phyloP scores from a whole-genome alignment of 30 jellyfish, hydroid and myxozoan genomes.

The Sanderia malayensis region DNA sequence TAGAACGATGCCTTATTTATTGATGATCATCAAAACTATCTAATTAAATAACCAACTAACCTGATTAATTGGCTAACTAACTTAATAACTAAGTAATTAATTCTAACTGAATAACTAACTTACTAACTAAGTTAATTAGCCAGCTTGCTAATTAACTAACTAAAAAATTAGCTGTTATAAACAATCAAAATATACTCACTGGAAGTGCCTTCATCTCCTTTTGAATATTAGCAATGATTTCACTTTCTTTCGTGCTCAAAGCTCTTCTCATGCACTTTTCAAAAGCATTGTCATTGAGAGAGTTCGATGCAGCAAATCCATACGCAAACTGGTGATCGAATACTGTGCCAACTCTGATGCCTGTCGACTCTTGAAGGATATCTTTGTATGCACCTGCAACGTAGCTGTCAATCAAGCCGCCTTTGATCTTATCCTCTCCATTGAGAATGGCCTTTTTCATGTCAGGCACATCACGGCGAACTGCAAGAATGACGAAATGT shows the following conservation, averaged over 20 bases:
- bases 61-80: no score
- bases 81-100: no score
- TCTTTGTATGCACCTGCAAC: conserved; percentile 85
- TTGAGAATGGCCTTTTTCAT: conserved; percentile 57
- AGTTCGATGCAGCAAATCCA: conserved; percentile 79
- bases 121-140: no score
- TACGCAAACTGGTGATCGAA: conserved; percentile 96
- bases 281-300: conserved; percentile 62
- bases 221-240: conserved; percentile 71
- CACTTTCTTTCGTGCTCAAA: conserved; percentile 88
- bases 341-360: conserved; percentile 82
- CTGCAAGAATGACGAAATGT: no score
- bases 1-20: no score
- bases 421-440: conserved; percentile 54
- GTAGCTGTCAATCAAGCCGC: conserved; percentile 98
- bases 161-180: no score
- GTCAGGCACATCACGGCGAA: conserved; percentile 46
- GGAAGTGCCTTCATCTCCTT: conserved; percentile 84
- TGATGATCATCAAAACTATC: no score
- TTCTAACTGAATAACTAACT: no score
- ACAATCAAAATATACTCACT: conserved; percentile 57
- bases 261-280: conserved; percentile 89
- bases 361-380: conserved; percentile 39
- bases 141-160: no score
- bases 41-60: no score